Conservation (phyloP, 2,113 vertebrate species). For the Trachemys scripta region DNA sequence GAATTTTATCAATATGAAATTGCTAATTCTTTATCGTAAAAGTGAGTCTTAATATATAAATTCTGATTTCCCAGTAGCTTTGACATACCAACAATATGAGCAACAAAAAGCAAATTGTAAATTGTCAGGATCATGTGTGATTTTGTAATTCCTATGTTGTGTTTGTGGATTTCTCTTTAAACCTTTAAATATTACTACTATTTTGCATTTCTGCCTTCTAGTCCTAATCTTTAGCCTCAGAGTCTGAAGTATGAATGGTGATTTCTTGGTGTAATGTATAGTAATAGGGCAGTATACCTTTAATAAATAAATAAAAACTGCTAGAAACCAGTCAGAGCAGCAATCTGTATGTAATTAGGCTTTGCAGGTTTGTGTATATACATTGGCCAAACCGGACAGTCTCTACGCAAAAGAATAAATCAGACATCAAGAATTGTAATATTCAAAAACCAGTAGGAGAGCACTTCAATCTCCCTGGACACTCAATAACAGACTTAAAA, state of each 20-base stretch:
- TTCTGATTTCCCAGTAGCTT: not conserved
- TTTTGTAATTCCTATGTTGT: not conserved
- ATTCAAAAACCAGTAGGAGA: too few species aligned
- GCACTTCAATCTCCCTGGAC: too few species aligned
- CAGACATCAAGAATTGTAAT: too few species aligned
- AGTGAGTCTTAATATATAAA: not conserved
- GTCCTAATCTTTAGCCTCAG: not conserved
- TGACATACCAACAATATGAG: not conserved
- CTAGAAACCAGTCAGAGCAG: not conserved
- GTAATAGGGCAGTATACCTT: not conserved
- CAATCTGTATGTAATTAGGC: not conserved
- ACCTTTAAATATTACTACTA: not conserved
- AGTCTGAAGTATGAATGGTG: not conserved
- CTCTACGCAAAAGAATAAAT: too few species aligned
- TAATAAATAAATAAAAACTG: not conserved
- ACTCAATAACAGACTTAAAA: too few species aligned
- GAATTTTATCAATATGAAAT: not conserved
- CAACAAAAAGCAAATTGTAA: not conserved
- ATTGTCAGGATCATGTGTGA: not conserved
- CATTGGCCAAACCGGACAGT: too few species aligned
- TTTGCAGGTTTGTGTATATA: not conserved
- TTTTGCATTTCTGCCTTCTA: not conserved
- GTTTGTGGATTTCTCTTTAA: not conserved
- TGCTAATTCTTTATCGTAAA: not conserved
- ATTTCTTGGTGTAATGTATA: not conserved